A percentile compares a stretch with the other conserved stretches of the same genome.
Evolutionary conservation across 2,888 invertebrate species (phyloP).

Genomic region (Bruchidius siliquastri): DNA sequence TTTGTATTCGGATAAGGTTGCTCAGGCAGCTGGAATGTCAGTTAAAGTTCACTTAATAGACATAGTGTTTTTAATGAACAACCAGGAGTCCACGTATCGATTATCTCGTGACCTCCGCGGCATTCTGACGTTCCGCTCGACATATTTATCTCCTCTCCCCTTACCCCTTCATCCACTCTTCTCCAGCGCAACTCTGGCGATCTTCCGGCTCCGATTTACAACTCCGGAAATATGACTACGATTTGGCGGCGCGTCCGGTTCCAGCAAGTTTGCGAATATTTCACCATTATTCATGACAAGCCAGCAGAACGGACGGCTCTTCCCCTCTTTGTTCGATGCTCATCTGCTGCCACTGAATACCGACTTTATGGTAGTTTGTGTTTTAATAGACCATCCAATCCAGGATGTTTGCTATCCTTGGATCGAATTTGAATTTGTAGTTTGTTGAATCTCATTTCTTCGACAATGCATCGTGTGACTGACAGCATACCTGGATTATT

Average conservation of each 20-base stretch:
- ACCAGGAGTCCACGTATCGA: too few species aligned
- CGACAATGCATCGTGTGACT: too few species aligned
- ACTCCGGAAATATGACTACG: conserved; percentile 35
- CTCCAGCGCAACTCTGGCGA: neutral
- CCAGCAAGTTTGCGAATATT: conserved; percentile 33
- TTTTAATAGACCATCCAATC: neutral
- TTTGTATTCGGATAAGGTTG: too few species aligned
- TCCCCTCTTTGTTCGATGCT: neutral
- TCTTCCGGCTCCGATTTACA: neutral
- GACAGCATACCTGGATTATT: too few species aligned
- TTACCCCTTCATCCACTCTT: neutral
- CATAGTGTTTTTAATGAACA: too few species aligned
- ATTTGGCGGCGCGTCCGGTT: conserved; percentile 35
- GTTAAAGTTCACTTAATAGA: too few species aligned
- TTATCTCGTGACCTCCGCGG: neutral
- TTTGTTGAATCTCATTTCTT: neutral
- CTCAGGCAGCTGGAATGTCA: too few species aligned
- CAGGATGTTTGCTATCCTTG: neutral
- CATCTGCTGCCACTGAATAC: neutral
- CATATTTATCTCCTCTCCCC: neutral
- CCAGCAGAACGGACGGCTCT: neutral
- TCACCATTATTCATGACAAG: conserved; percentile 33
- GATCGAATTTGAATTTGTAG: neutral
- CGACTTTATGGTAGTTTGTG: neutral
- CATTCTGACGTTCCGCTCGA: neutral